Base-by-base conservation (phyloP, 2,888 invertebrate species). In the Nebria brevicollis region DNA sequence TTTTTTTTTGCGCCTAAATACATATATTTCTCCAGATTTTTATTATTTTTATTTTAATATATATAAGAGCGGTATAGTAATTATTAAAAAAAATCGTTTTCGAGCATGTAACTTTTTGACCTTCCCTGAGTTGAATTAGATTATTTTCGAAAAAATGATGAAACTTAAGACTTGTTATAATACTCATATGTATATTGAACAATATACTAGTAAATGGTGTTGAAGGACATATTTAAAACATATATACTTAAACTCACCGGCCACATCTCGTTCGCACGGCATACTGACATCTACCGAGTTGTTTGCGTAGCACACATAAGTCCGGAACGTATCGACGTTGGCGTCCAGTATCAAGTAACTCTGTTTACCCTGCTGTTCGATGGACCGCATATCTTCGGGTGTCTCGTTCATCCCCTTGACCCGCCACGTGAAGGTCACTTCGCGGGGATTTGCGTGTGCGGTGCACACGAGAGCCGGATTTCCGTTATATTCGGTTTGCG, bases 371-470 rank as follows among this genome's bases (percentile, higher is more conserved):
- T 90, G 89, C 81, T 90, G 90, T 68, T 89, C 87, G 77, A 91
- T 91, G 83, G 93, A 92, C 84, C 93, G 92, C 1, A 92, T 92
- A 82, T 90, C 90, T 8, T 94, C 90, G 26, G 94, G 94, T 11
- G 94, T 94, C 88, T 96, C 95, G 88, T 97, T 96, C 86, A 94
- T 94, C 85, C 94, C 95, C 89, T 95, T 95, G 83, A 96, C 91
- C 86, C 93, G 94, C 97, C 97, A 97, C 43, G 92, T 91, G 90
- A 96, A 97, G 81, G 93, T 92, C 85, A 95, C 94, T 84, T 93
- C 92, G 72, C 91, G 89, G 0, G 97, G 97, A 89, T 97, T 97
- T 20, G 96, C 96, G 81, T 91, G 90, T 0, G 95, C 96, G 26
- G 94, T 94, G 88, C 97, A 97, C 66, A 95, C 92, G 77, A 97